Evolutionary conservation across 2,888 invertebrate genomes (phyloP), one percentile per base, ranked within the genome.

Genomic region (Metellina segmentata): DNA sequence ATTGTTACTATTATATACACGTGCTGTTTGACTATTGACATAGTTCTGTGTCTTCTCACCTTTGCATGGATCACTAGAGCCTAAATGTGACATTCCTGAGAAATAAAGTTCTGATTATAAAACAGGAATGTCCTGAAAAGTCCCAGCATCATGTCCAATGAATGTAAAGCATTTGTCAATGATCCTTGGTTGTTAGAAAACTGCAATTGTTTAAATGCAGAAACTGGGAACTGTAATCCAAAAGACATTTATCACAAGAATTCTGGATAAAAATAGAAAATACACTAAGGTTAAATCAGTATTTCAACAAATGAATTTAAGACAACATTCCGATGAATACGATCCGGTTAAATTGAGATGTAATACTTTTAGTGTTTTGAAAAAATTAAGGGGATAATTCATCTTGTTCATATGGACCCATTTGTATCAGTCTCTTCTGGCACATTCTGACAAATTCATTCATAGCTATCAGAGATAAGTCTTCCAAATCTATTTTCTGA

Each of bases 21-120:
- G 82, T 49, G 75, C 51, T 70, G 87, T n/a, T 61, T 83, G 87
- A 61, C 53, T 82, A 34, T 13, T 72, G 34, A 77, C 82, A 87
- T 86, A 83, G 61, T 79, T 91, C 85, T 91, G 87, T 78, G 75
- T 71, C 87, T 91, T 91, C 88, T 91, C 91, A 77, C 91, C 91
- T 91, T 88, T 88, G 51, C 85, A 79, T 89, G 69, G 49, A 71
- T 91, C 91, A 85, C 71, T 85, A 19, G 91, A 81, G 69, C 85
- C 79, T 91, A 91, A 69, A 85, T 89, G 88, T 88, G 91, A 91
- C 91, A 91, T 91, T 85, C 91, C 91, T 91, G 91, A 85, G 85
- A 74, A 88, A 79, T 85, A 13, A 34, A 85, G 79, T 79, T 85
- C 78, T 69, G 70, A 79, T 20, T 85, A 49, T 53, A 88, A 79